These are phyloP conservation scores for Amphipoea oculea DNA, from an alignment of 2,888 invertebrate genomes.

Conservation along the genomic window DNA sequence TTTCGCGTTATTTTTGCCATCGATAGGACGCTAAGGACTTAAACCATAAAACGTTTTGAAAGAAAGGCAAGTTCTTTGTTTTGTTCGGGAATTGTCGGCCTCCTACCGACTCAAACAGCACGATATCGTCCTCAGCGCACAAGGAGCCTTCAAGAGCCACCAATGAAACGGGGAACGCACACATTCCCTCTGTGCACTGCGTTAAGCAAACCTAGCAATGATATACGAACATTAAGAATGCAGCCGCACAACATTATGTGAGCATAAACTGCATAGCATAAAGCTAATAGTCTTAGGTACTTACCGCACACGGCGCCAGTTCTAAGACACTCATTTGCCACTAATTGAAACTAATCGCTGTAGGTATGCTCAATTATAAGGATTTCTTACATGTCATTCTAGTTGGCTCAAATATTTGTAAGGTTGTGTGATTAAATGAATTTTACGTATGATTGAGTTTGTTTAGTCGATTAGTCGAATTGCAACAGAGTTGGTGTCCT, in stretches of 20 bases:
- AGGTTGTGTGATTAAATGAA: constrained; percentile 15
- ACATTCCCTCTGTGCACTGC: constrained; percentile 14
- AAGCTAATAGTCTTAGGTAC: constrained; percentile 54
- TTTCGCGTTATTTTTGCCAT: too few species aligned
- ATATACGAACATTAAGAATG: constrained; percentile 34
- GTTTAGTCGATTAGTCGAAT: constrained; percentile 13
- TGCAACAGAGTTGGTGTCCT: not conserved
- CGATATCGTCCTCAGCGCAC: not conserved
- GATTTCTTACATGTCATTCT: constrained; percentile 28
- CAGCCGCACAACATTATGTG: constrained; percentile 14
- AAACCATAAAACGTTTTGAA: not conserved
- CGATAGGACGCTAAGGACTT: too few species aligned
- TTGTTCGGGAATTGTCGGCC: not conserved
- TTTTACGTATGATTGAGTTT: constrained; percentile 20
- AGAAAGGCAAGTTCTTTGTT: not conserved
- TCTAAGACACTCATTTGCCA: constrained; percentile 71
- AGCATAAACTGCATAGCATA: constrained; percentile 30
- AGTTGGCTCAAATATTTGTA: constrained; percentile 30
- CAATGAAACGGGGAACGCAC: not conserved
- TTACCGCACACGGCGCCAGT: constrained; percentile 78
- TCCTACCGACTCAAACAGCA: not conserved
- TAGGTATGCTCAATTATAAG: constrained; percentile 61
- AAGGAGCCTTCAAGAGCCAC: not conserved
- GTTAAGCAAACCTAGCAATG: constrained; percentile 35
- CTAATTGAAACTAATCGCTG: constrained; percentile 78